phyloP scores from a whole-genome alignment of 1,140 invertebrate species.

The Maniola jurtina region DNA sequence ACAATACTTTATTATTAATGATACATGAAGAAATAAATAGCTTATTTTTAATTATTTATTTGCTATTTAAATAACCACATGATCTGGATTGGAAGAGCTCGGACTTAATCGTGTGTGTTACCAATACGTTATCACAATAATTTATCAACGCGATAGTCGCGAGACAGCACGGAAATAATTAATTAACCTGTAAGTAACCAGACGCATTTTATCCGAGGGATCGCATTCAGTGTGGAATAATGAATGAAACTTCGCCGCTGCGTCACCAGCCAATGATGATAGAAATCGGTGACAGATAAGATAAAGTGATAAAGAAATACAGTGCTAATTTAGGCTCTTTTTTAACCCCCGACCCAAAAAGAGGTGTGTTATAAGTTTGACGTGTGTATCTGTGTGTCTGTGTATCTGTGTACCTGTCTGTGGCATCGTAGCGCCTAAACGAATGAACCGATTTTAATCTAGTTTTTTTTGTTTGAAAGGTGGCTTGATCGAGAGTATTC shows the following conservation, averaged over 20 bases:
- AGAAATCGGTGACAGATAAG: not conserved
- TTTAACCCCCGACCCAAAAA: no score
- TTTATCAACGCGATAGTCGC: slow-evolving; percentile 43
- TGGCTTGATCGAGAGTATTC: no score
- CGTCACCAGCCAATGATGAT: slow-evolving; percentile 37
- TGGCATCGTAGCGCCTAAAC: no score
- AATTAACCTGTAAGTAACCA: slow-evolving; percentile 49
- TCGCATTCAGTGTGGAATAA: slow-evolving; percentile 66
- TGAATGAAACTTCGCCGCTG: slow-evolving; percentile 66
- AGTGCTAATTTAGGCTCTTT: no score
- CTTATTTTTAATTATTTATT: no score
- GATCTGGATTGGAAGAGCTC: not conserved
- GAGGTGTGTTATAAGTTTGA: no score
- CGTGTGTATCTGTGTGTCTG: no score
- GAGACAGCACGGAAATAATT: slow-evolving; percentile 67
- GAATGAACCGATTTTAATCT: no score
- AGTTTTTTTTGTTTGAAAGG: no score
- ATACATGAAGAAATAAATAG: no score
- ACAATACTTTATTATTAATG: no score
- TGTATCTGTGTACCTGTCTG: no score
- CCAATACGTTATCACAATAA: slow-evolving; percentile 21
- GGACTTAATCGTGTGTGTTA: slow-evolving; percentile 2
- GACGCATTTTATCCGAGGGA: slow-evolving; percentile 64
- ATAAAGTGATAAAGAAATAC: not conserved
- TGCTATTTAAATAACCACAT: not conserved